phyloP scores from a whole-genome alignment of 2,113 vertebrate genomes.

The Australoheros scitulus region DNA sequence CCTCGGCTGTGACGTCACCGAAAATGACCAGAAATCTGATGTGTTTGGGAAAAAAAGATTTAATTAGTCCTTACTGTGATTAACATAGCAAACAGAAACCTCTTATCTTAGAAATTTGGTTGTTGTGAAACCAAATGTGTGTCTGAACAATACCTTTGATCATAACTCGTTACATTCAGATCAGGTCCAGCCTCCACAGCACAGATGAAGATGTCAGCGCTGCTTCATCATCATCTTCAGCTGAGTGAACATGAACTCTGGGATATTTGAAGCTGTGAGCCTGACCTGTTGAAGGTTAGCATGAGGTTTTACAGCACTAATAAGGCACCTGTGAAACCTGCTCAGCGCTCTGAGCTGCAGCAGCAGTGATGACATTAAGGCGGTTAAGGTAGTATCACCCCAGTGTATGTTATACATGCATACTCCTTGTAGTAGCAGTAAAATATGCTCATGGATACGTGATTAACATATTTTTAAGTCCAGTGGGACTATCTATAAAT shows the following conservation, averaged over 20 bases:
- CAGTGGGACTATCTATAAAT: not conserved
- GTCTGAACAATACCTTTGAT: not conserved
- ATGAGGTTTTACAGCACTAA: not conserved
- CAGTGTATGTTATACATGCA: accelerated
- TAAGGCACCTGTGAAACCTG: too few species aligned
- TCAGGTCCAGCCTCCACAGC: not conserved
- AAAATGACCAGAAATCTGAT: not conserved
- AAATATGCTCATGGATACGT: not conserved
- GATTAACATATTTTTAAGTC: not conserved
- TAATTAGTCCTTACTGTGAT: not conserved
- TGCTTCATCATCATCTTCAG: not conserved
- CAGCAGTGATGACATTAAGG: not conserved
- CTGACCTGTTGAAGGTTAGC: not conserved
- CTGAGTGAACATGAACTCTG: accelerated
- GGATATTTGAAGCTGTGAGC: not conserved
- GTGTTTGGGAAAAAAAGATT: not conserved
- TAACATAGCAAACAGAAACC: not conserved
- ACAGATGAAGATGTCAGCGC: not conserved
- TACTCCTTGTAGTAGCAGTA: not conserved
- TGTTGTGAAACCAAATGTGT: not conserved
- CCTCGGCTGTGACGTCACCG: not conserved
- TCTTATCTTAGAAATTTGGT: not conserved
- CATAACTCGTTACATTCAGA: not conserved
- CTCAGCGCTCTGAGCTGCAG: not conserved
- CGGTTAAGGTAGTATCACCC: not conserved